Percentiles rank a stretch among this genome's conserved stretches.
Conservation (phyloP, 2,113 vertebrate genomes). For the Prunella himalayana region DNA sequence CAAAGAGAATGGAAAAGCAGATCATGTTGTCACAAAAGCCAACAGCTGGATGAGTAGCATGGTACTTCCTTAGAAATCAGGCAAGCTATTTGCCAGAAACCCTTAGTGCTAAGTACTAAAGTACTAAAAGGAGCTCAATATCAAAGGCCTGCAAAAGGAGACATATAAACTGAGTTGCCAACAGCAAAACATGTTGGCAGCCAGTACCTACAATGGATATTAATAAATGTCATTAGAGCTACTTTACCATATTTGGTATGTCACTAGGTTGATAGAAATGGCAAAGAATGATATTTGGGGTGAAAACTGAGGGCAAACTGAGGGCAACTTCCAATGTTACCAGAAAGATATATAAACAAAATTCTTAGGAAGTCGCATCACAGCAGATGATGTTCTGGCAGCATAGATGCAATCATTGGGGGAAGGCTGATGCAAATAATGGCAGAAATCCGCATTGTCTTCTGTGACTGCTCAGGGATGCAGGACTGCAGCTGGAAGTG, state of each 20-base stretch:
- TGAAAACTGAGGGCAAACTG: not conserved
- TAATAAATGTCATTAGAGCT: not conserved
- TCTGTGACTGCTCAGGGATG: not conserved
- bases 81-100: not conserved
- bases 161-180: not conserved
- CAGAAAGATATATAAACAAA: not conserved
- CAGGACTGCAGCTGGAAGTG: not conserved
- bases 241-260: slow-evolving; percentile 12
- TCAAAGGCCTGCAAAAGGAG: not conserved
- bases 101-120: not conserved
- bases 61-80: not conserved
- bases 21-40: not conserved
- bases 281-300: not conserved
- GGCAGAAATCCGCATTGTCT: not conserved
- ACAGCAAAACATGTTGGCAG: not conserved
- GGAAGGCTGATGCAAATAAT: not conserved
- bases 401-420: not conserved
- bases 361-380: not conserved
- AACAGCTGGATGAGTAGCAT: not conserved
- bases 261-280: not conserved
- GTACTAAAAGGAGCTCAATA: not conserved
- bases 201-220: not conserved
- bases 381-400: fast-evolving
- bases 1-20: not conserved
- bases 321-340: not conserved